These are phyloP conservation scores for Agrochola lota DNA, from an alignment of 2,888 invertebrate species.

Conservation along the genomic window DNA sequence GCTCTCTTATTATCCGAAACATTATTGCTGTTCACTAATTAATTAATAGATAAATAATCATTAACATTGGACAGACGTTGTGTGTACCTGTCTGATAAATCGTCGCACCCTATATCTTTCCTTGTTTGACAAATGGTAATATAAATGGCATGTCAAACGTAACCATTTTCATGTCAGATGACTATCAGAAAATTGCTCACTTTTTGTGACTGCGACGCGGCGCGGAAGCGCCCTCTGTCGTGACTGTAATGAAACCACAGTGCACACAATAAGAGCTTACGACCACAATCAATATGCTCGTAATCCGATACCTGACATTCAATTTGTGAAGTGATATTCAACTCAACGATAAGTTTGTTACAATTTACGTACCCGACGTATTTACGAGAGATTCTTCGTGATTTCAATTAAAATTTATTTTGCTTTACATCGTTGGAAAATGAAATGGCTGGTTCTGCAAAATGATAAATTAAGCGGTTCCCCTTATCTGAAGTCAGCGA, in stretches of 20 bases:
- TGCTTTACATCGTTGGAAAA: slow-evolving; percentile 29
- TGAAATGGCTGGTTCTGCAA: slow-evolving; percentile 29
- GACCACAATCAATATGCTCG: slow-evolving; percentile 68
- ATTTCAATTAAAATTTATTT: slow-evolving; percentile 58
- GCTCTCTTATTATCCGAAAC: slow-evolving; percentile 8
- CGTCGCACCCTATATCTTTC: slow-evolving; percentile 58
- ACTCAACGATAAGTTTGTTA: slow-evolving; percentile 56
- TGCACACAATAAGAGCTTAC: slow-evolving; percentile 56
- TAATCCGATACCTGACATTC: slow-evolving; percentile 71
- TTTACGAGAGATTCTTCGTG: slow-evolving; percentile 42
- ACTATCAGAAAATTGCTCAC: slow-evolving; percentile 89
- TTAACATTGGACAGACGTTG: slow-evolving; percentile 35
- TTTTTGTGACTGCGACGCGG: slow-evolving; percentile 82
- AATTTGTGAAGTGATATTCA: slow-evolving; percentile 66
- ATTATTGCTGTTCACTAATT: slow-evolving; percentile 26
- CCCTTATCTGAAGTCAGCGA: slow-evolving; percentile 43
- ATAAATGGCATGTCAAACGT: slow-evolving; percentile 87
- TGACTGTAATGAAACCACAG: slow-evolving; percentile 78
- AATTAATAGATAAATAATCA: slow-evolving; percentile 34
- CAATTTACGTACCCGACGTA: slow-evolving; percentile 48
- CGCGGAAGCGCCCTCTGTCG: slow-evolving; percentile 79
- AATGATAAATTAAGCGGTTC: slow-evolving; percentile 48
- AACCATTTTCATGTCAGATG: slow-evolving; percentile 87
- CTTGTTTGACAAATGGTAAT: slow-evolving; percentile 86
- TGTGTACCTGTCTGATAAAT: slow-evolving; percentile 51